Evolutionary conservation across 92 coral and sea anemone species (phyloP), one percentile per base, ranked within the genome.

Genomic region (Pocillopora meandrina): DNA sequence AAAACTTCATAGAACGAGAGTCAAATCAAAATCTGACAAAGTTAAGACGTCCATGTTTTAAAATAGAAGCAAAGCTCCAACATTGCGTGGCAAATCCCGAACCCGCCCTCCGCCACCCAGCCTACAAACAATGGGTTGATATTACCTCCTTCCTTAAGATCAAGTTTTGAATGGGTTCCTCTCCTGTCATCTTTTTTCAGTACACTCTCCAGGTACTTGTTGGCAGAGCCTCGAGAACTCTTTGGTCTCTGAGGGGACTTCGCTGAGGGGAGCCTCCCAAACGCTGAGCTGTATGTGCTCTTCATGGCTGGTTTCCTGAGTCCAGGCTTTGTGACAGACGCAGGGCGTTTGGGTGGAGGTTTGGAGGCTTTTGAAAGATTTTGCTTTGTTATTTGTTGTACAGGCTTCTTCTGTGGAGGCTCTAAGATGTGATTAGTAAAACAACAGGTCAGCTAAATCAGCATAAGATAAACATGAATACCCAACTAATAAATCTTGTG

Each of bases 281-380:
- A 89, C 21, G 88, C 77, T 57, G 91, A 72, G 74, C 65, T 66
- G 72, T 89, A 89, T 20, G 91, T 89, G 47, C 85, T 89, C 82
- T 74, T 84, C 21, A 84, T 15, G 19, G 59, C 57, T 13, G 91
- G 72, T 20, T 72, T 82, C 78, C 74, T 74, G 19, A 82, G 52
- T 13, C 61, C 60, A 21, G 89, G 89, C 35, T 68, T 62, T 65
- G 76, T 73, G 6, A 35, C 35, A 12, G 67, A 70, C 57, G 77
- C 57, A 31, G 78, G 23, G 26, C 49, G 56, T 55, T 58, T 85
- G 56, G 81, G 36, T 34, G 75, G 35, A 57, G 91, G 64, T 57
- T 77, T 78, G 20, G 88, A 57, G 61, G 86, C 68, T 65, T 87
- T 84, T 21, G 89, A 14, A 33, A 71, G 75, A 12, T 65, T 26